Evolutionary conservation across 2,888 invertebrate genomes (phyloP), one percentile per base, ranked within the genome.

Genomic region (Petrolisthes manimaculis): DNA sequence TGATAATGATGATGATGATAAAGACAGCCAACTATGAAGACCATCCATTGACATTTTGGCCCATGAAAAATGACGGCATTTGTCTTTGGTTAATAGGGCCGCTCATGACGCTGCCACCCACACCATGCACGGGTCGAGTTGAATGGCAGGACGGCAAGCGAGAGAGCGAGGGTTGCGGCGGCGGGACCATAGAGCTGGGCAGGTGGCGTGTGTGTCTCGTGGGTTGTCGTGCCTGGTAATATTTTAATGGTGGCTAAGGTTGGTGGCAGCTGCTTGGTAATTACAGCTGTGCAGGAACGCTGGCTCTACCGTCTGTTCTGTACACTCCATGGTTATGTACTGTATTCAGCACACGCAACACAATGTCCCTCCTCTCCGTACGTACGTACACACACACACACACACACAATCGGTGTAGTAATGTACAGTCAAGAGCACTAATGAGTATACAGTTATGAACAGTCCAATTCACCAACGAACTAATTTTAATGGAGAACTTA

Each of bases 191-290:
- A 21, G 21, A 12, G 21, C 21, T 3, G 1, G 12, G 21, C 21
- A 71, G 71, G 71, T 71, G 71, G 71, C 71, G 71, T 71, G 71
- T 37, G 37, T 37, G 37, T 37, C 37, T 37, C 37, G 37, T 37
- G 37, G 37, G 37, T 21, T 71, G 71, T 21, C 71, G 71, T 71
- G 71, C n/a, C 71, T 71, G n/a, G 18, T 71, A 71, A 71, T 71
- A 71, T 71, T 71, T 71, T 71, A 71, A 71, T 71, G 71, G 71
- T 71, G 71, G 21, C 71, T 71, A 14, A 14, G 21, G 18, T 21
- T 71, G 71, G 71, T 71, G n/a, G 21, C 71, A 71, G 71, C 71
- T 71, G 71, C 71, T n/a, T 12, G 71, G 71, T 71, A 71, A 71
- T 71, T 71, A 71, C 21, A 71, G 18, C 71, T 21, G 37, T 37